Conservation (phyloP, 2,888 invertebrate genomes). For the Drosophila stalkeri region DNA sequence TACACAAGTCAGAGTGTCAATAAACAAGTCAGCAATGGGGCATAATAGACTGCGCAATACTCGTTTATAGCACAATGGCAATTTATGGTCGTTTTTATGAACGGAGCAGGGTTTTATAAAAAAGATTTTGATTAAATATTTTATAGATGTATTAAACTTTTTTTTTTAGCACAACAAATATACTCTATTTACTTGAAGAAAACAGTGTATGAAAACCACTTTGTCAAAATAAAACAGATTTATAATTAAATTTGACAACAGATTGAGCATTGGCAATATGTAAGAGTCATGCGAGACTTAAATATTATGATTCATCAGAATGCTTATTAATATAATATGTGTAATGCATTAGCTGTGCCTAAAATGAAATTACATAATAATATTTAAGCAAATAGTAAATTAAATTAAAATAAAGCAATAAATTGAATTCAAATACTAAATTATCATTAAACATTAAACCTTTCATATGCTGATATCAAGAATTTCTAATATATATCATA, state of each 20-base stretch:
- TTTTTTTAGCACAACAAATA: neutral
- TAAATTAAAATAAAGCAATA: neutral
- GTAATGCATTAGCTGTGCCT: neutral
- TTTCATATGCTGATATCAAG: no score
- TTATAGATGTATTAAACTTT: neutral
- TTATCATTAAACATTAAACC: neutral
- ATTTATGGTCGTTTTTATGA: neutral
- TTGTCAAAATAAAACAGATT: conserved; percentile 21
- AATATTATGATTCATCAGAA: neutral
- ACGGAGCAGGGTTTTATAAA: neutral
- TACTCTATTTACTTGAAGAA: neutral
- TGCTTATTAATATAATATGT: neutral
- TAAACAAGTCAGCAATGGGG: conserved; percentile 28
- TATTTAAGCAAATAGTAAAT: neutral
- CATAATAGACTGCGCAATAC: conserved; percentile 1
- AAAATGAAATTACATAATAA: neutral
- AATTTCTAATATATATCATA: no score
- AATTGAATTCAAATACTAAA: neutral
- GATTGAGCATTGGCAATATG: neutral
- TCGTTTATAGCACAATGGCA: neutral
- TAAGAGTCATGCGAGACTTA: neutral
- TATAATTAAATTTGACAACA: conserved; percentile 10
- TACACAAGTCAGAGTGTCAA: conserved; percentile 31
- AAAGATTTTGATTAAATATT: neutral
- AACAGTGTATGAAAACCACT: neutral